Conservation (phyloP, 2,797 vertebrate genomes). For the Momotus momota region DNA sequence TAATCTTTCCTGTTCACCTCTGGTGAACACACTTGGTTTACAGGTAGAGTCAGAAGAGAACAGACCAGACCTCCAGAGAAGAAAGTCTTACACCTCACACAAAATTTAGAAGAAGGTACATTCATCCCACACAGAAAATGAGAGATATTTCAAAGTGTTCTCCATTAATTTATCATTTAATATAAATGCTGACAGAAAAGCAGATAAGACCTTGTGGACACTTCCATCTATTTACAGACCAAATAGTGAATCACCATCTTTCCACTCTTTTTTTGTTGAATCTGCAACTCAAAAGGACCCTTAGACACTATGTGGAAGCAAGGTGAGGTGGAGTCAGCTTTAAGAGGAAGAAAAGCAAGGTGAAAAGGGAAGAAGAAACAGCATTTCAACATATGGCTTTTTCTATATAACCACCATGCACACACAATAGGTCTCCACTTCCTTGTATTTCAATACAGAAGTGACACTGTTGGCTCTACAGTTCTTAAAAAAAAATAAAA, state of each 20-base stretch:
- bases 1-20: background rate
- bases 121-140: slow-evolving; percentile 24
- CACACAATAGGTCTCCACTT: background rate
- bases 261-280: slow-evolving; percentile 29
- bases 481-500: background rate
- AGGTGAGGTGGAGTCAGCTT: slow-evolving; percentile 58
- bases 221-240: slow-evolving; percentile 76
- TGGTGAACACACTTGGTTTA: background rate
- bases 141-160: slow-evolving; percentile 37
- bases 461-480: background rate
- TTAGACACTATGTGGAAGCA: slow-evolving; percentile 54
- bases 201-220: slow-evolving; percentile 75
- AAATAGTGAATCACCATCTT: slow-evolving; percentile 59
- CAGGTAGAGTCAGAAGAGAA: background rate
- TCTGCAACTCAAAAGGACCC: slow-evolving; percentile 63
- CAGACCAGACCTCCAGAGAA: background rate
- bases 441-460: background rate
- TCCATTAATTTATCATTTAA: slow-evolving; percentile 88
- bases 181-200: slow-evolving; percentile 89
- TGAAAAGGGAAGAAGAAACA: slow-evolving; percentile 1
- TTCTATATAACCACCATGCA: slow-evolving; percentile 52
- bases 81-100: background rate
- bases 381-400: slow-evolving; percentile 44
- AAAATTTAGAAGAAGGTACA: background rate
- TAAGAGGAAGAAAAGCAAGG: slow-evolving; percentile 23